Conservation (phyloP, 2,888 invertebrate genomes). For the Heliconius erato region DNA sequence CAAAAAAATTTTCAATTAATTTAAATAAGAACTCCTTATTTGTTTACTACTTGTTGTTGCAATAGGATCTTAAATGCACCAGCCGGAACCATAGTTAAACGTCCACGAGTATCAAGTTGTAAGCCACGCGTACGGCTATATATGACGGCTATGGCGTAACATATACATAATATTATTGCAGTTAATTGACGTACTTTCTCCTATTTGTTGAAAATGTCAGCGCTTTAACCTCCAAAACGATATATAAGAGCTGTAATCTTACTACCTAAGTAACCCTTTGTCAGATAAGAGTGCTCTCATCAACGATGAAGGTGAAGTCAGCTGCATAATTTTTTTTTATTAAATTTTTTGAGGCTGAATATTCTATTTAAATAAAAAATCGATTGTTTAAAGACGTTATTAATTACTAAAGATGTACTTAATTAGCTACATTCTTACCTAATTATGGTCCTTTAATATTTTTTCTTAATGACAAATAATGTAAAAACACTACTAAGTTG, state of each 20-base stretch:
- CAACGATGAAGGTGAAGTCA: conserved; percentile 3
- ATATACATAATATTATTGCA: conserved; percentile 1
- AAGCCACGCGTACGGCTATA: conserved; percentile 28
- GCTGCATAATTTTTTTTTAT: conserved; percentile 11
- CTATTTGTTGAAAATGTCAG: background rate
- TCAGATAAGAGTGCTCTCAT: conserved; percentile 37
- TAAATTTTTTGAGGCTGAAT: background rate
- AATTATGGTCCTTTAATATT: background rate
- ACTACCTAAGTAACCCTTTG: conserved; percentile 41
- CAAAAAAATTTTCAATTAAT: background rate
- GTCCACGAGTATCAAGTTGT: conserved; percentile 76
- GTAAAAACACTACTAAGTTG: background rate
- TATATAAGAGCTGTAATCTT: conserved; percentile 30
- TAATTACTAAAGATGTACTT: background rate
- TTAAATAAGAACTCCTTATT: background rate
- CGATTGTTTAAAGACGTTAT: background rate
- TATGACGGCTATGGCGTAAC: conserved; percentile 32
- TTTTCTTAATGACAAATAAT: background rate
- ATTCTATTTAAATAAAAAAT: background rate
- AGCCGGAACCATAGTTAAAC: conserved; percentile 52
- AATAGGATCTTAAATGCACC: conserved; percentile 52
- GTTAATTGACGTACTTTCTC: background rate
- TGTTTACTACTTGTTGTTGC: conserved; percentile 44
- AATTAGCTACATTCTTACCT: background rate
- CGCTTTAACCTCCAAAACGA: conserved; percentile 7